Evolutionary conservation across 2,888 invertebrate genomes (phyloP), one percentile per base, ranked within the genome.

Genomic region (Trachelus iudaicus): DNA sequence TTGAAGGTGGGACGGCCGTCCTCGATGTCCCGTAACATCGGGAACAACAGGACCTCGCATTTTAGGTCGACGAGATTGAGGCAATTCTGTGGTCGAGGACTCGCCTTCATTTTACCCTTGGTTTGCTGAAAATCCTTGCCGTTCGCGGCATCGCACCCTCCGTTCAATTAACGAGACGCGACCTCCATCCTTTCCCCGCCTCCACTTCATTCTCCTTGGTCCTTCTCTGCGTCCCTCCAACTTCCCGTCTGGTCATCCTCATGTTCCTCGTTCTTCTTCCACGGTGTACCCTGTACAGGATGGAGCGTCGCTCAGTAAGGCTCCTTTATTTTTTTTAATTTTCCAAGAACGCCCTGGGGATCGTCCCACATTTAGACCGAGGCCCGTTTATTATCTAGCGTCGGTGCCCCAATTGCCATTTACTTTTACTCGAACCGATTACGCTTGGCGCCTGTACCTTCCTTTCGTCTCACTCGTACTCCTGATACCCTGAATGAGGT

Each of bases 71-170:
- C 75, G 78, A 78, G 76, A 88, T 85, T 84, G 85, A 80, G 83
- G 84, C 86, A 88, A 88, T 87, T 87, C 83, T 81, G 85, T 82
- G 86, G 85, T 78, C 79, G 84, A 87, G 85, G 85, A 88, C 87
- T 85, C 83, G 83, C 84, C 81, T 80, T 81, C 78, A 68, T 78
- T 78, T 73, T 73, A 37, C 76, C 76, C 78, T 73, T 73, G 71
- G 71, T 71, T 78, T 30, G 13, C 71, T 75, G 69, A 71, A 12
- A 71, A 77, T 77, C 73, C 69, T 76, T 74, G 79, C 75, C 83
- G 83, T 82, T 82, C 80, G 76, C 83, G 83, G 83, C 84, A 84
- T 83, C 82, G 82, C 83, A 83, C 81, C 81, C 75, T 78, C 76
- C 79, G 83, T 86, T 84, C 86, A 86, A 88, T 88, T 87, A 88